phyloP scores from a whole-genome alignment of 2,888 invertebrate species.

The Nemotelus nigrinus region DNA sequence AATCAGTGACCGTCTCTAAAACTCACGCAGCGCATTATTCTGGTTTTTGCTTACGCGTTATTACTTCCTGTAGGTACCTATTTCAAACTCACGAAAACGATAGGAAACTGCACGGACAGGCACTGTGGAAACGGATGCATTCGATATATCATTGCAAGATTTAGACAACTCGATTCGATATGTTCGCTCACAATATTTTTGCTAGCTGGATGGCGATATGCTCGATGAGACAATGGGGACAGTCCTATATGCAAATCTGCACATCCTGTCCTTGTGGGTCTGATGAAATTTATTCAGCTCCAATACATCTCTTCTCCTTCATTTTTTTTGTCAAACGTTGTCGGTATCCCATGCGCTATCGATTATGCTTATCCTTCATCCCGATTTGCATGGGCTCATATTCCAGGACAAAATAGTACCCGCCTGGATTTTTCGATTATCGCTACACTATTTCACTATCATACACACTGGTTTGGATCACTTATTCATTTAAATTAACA shows the following conservation, averaged over 20 bases:
- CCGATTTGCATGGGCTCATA: neutral
- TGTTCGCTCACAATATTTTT: too few relatives aligned
- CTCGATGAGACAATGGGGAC: too few relatives aligned
- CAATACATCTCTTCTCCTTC: slow-evolving; percentile 22
- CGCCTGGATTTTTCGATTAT: neutral
- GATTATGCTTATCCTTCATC: slow-evolving; percentile 33
- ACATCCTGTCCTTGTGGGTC: too few relatives aligned
- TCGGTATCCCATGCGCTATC: slow-evolving; percentile 25
- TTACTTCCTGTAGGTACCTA: neutral
- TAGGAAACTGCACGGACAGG: too few relatives aligned
- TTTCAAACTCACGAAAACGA: neutral
- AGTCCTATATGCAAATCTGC: too few relatives aligned
- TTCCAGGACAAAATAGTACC: slow-evolving; percentile 1
- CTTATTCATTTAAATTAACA: too few relatives aligned
- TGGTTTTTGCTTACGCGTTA: neutral
- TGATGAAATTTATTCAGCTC: neutral
- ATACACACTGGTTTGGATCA: too few relatives aligned
- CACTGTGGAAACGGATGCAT: too few relatives aligned
- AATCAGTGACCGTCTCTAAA: slow-evolving; percentile 27
- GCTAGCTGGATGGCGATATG: too few relatives aligned
- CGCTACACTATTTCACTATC: slow-evolving; percentile 1
- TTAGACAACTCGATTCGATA: too few relatives aligned
- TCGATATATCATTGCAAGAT: too few relatives aligned
- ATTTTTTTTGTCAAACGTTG: slow-evolving; percentile 9
- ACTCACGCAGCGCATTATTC: slow-evolving; percentile 17